These are phyloP conservation scores for Meles meles DNA, from an alignment of 2,113 vertebrate genomes.

Conservation along the genomic window DNA sequence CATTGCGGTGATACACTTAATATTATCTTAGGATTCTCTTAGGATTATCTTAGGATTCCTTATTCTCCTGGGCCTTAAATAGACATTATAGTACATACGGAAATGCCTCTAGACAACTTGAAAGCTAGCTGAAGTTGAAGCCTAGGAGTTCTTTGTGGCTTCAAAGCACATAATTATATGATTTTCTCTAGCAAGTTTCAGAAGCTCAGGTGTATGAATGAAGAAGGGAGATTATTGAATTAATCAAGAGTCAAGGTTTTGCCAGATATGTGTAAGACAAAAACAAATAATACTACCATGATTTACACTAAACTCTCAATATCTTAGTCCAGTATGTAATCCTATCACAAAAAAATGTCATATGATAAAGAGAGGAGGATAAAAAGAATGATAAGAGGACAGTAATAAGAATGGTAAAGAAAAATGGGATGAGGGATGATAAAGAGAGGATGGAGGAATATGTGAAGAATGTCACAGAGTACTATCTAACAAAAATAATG, in stretches of 20 bases:
- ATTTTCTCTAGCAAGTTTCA: background rate
- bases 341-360: background rate
- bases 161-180: background rate
- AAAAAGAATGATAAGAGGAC: background rate
- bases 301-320: background rate
- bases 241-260: background rate
- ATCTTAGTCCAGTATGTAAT: background rate
- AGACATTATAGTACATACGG: background rate
- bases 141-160: background rate
- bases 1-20: background rate
- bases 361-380: background rate
- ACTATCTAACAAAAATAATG: background rate
- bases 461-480: background rate
- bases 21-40: background rate
- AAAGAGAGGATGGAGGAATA: background rate
- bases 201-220: background rate
- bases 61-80: background rate
- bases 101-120: background rate
- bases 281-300: background rate
- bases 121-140: background rate
- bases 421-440: background rate
- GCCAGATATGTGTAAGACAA: background rate
- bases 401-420: background rate
- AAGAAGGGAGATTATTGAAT: background rate
- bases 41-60: background rate